phyloP scores from a whole-genome alignment of 2,888 invertebrate genomes.

The Coremacera marginata region DNA sequence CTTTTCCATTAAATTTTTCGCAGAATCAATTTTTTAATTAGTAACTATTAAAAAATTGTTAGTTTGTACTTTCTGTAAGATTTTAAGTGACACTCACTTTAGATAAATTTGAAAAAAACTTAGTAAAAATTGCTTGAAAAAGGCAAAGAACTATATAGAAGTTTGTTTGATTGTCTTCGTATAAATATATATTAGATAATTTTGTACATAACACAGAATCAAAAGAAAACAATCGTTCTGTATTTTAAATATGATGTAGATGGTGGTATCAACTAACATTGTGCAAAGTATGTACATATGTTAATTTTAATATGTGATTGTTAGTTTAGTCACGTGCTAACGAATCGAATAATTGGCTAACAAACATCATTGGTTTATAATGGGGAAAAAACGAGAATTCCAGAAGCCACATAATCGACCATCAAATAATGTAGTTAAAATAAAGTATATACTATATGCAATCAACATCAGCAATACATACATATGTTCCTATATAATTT shows the following conservation, averaged over 20 bases:
- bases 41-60: no score
- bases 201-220: no score
- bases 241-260: not conserved
- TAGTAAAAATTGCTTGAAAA: no score
- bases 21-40: no score
- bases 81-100: no score
- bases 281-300: not conserved
- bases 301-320: not conserved
- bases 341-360: not conserved
- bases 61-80: no score
- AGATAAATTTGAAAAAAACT: no score
- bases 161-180: no score
- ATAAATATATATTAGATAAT: no score
- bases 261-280: not conserved
- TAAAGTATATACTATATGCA: not conserved
- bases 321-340: not conserved
- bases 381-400: not conserved
- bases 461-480: not conserved
- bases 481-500: no score
- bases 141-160: no score
- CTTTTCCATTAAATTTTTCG: no score
- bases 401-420: not conserved
- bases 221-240: not conserved
- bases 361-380: not conserved
- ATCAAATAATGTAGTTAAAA: not conserved